A percentile compares a stretch with the other conserved stretches of the same genome.
Evolutionary conservation across 2,888 invertebrate species (phyloP).

Genomic region (Ichneumoninae sp.): DNA sequence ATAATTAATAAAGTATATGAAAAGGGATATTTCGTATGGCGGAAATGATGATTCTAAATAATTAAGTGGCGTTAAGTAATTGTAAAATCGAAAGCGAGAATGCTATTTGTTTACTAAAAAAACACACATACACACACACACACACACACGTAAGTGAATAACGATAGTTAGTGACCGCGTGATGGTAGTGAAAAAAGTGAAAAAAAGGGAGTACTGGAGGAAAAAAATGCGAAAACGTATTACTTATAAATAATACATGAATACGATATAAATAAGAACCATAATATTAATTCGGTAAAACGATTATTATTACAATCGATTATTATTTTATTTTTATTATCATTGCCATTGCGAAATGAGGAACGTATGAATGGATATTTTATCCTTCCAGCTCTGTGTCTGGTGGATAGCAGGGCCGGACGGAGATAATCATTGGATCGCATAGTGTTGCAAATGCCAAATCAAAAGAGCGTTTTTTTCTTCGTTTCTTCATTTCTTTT

Average conservation of each 20-base stretch:
- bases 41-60: constrained; percentile 80
- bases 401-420: constrained; percentile 12
- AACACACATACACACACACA: constrained; percentile 33
- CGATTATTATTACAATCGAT: constrained; percentile 74
- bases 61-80: constrained; percentile 77
- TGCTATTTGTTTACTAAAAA: constrained; percentile 80
- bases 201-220: constrained; percentile 62
- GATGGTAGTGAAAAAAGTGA: constrained; percentile 69
- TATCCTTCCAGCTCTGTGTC: constrained; percentile 47
- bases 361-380: constrained; percentile 61
- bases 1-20: constrained; percentile 57
- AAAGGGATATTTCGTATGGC: constrained; percentile 70
- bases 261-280: constrained; percentile 72
- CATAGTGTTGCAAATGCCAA: constrained; percentile 76
- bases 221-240: constrained; percentile 72
- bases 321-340: constrained; percentile 79
- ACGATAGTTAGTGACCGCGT: constrained; percentile 65
- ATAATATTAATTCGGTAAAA: constrained; percentile 78
- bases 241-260: constrained; percentile 73
- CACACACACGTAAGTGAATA: constrained; percentile 27
- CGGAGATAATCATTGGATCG: constrained; percentile 40
- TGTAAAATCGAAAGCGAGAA: constrained; percentile 80
- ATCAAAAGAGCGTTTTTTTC: constrained; percentile 73
- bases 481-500: constrained; percentile 56
- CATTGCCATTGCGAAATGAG: constrained; percentile 72